Conservation (phyloP, 2,797 vertebrate species). For the Podarcis lilfordi region DNA sequence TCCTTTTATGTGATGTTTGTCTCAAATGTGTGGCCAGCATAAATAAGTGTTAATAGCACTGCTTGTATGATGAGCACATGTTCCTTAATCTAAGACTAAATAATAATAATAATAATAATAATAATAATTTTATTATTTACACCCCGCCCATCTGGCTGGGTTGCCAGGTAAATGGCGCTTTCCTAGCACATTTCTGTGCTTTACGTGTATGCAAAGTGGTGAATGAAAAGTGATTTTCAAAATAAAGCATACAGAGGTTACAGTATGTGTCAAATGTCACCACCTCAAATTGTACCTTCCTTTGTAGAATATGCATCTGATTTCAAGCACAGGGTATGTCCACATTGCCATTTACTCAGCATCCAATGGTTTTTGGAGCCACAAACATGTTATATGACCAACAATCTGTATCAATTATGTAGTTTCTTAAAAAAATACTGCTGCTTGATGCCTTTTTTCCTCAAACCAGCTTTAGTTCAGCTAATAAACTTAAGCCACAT, state of each 20-base stretch:
- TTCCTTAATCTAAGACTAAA: neutral
- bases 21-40: neutral
- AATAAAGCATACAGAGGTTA: neutral
- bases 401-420: too few relatives aligned
- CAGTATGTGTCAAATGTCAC: neutral
- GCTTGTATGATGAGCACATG: neutral
- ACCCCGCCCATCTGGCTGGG: too few relatives aligned
- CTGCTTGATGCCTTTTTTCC: too few relatives aligned
- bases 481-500: too few relatives aligned
- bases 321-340: conserved; percentile 14
- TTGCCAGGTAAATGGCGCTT: too few relatives aligned
- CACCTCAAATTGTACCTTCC: neutral
- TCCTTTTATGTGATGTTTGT: neutral
- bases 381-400: too few relatives aligned
- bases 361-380: too few relatives aligned
- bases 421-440: too few relatives aligned
- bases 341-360: too few relatives aligned
- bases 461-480: too few relatives aligned
- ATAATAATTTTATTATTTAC: too few relatives aligned
- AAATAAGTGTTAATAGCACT: neutral
- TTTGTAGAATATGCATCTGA: conserved; percentile 24
- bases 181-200: neutral
- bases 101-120: too few relatives aligned
- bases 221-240: conserved; percentile 14
- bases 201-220: neutral